Conservation (phyloP, 92 coral and sea anemone genomes). For the Isaurus tuberculatus region DNA sequence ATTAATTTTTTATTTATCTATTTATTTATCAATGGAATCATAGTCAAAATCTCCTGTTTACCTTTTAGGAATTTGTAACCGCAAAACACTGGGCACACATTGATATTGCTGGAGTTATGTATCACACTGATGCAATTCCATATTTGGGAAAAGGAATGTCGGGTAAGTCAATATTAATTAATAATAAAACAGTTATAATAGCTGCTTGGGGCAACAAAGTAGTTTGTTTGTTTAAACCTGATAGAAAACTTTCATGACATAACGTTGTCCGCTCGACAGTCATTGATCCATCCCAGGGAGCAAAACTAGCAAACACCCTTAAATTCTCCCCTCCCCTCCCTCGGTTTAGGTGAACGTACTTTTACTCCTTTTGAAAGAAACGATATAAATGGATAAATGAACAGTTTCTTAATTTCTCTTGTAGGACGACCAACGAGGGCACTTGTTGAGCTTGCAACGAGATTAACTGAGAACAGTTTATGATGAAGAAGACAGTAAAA, state of each 20-base stretch:
- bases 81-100: constrained; percentile 94
- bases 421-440: constrained; percentile 47
- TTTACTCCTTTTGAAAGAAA: not conserved
- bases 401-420: not conserved
- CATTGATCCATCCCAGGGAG: no score
- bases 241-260: no score
- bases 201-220: no score
- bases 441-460: constrained; percentile 28
- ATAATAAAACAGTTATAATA: not conserved
- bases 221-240: no score
- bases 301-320: not conserved
- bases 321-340: not conserved
- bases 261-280: no score
- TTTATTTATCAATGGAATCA: no score
- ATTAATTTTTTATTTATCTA: no score
- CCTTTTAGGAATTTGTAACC: constrained; percentile 83
- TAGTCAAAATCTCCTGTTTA: not conserved
- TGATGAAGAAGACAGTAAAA: not conserved
- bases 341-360: not conserved
- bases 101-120: constrained; percentile 97
- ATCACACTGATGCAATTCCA: constrained; percentile 85
- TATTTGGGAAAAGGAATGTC: constrained; percentile 96
- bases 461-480: constrained; percentile 15
- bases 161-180: constrained; percentile 59
- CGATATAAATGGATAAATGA: not conserved